Conservation (phyloP, 2,888 invertebrate species). For the Dasysyrphus albostriatus region DNA sequence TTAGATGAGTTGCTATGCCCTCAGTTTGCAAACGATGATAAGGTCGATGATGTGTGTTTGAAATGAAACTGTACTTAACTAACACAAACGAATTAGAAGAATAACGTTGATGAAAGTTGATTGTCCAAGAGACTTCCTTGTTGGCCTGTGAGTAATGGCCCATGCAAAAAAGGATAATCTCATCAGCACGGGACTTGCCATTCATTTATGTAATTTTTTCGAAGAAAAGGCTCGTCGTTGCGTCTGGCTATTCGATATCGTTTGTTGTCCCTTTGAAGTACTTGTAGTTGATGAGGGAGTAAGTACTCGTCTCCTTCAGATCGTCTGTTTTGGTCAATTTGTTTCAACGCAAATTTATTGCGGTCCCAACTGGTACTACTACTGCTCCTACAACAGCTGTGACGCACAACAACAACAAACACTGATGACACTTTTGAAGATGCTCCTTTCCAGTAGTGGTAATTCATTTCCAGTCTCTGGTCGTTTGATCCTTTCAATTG, state of each 20-base stretch:
- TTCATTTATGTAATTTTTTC: constrained; percentile 60
- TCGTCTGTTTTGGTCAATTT: constrained; percentile 64
- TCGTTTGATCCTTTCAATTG: constrained; percentile 57
- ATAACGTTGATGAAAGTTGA: constrained; percentile 48
- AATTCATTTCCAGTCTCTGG: constrained; percentile 72
- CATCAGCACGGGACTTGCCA: constrained; percentile 63
- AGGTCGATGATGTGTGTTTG: constrained; percentile 51
- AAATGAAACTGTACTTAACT: constrained; percentile 52
- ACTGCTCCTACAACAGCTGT: constrained; percentile 12
- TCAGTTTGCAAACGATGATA: constrained; percentile 26
- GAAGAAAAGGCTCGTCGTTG: constrained; percentile 45
- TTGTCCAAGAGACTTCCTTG: constrained; percentile 7
- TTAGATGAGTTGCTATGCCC: constrained; percentile 22
- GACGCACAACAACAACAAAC: constrained; percentile 55
- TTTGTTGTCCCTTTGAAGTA: constrained; percentile 30
- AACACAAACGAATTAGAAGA: constrained; percentile 28
- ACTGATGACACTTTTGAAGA: constrained; percentile 67
- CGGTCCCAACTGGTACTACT: constrained; percentile 34
- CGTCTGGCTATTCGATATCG: constrained; percentile 31
- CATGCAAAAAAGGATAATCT: constrained; percentile 68
- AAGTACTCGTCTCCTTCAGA: constrained; percentile 9
- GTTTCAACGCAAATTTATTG: constrained; percentile 66
- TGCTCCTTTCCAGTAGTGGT: constrained; percentile 62
- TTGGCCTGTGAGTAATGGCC: constrained; percentile 64
- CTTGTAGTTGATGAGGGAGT: constrained; percentile 7